Base-by-base conservation (phyloP, 2,113 vertebrate species). In the Aleadryas rufinucha region DNA sequence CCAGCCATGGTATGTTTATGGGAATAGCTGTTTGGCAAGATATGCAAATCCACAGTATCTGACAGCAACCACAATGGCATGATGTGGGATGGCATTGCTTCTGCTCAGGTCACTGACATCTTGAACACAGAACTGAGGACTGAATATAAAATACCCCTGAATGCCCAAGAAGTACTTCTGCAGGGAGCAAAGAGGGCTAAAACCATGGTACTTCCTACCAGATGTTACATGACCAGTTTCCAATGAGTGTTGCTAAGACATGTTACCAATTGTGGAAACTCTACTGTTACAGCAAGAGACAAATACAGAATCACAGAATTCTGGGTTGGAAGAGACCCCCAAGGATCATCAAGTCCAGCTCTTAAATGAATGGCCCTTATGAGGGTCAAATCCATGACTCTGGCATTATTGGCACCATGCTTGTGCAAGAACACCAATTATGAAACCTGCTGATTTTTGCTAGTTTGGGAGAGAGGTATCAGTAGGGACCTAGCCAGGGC, bases 291-390 rank as follows among this genome's bases (percentile, higher is more conserved):
- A 54, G 33, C 7, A 59, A 39, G 27, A 78, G 30, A 52, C 18
- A 64, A 72, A 44, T 6, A 56, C 4, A 54, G 17, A 39, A 27
- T 47, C 41, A 53, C 16, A 52, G 42, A 60, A 28, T 44, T 60
- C 45, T 28, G 27, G 10, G 12, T 33, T 45, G 72, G 54, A 77
- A 44, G 63, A 52, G 45, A 69, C 15, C 18, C 2, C 0, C 33
- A 33, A 52, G 27, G 37, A 44, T 37, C 17, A 22, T 15, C 0
- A 0, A 52, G 22, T 86, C 27, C 37, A 37, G 0, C 11, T 44
- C 11, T 68, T 37, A 11, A 33, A 21, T 33, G 27, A 33, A 37
- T 52, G 37, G 31, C 27, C 17, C 21, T 2, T 21, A 33, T 37
- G 33, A 3, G 17, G 4, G 11, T 50, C 14, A 68, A 50, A 68